Conservation (phyloP, 2,113 vertebrate species). For the Anthoscopus minutus region DNA sequence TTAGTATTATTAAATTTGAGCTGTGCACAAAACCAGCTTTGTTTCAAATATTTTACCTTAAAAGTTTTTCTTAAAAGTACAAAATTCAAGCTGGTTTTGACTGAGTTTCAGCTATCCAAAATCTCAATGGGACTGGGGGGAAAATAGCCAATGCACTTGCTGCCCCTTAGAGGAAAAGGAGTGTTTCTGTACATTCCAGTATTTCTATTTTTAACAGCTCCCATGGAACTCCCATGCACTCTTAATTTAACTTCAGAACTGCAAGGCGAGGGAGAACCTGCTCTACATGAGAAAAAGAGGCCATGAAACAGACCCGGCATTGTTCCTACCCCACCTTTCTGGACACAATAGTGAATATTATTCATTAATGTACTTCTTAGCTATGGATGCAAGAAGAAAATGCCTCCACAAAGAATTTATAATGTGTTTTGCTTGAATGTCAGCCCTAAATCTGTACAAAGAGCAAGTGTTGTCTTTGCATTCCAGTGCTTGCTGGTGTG, state of each 20-base stretch:
- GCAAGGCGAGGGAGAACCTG: background rate
- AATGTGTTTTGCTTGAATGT: conserved; percentile 49
- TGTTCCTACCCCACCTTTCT: conserved; percentile 31
- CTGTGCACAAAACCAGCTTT: background rate
- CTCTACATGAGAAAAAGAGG: background rate
- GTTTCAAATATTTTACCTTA: background rate
- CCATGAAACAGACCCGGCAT: background rate
- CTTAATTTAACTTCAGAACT: background rate
- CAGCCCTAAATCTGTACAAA: conserved; percentile 45
- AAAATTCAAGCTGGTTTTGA: background rate
- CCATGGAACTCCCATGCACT: background rate
- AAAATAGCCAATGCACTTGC: background rate
- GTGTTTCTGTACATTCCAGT: background rate
- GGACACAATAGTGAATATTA: conserved; percentile 23
- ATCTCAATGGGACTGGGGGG: fast-evolving
- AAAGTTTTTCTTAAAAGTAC: background rate
- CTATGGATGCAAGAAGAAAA: conserved; percentile 4
- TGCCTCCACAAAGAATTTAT: conserved; percentile 60
- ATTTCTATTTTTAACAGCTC: background rate
- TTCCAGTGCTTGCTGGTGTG: conserved; percentile 45
- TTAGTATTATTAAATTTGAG: background rate
- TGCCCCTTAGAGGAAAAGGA: background rate
- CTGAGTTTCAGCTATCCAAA: background rate
- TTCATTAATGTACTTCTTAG: background rate
- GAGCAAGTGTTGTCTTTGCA: conserved; percentile 29